phyloP scores from a whole-genome alignment of 2,888 invertebrate species.

The Orthosia cruda region DNA sequence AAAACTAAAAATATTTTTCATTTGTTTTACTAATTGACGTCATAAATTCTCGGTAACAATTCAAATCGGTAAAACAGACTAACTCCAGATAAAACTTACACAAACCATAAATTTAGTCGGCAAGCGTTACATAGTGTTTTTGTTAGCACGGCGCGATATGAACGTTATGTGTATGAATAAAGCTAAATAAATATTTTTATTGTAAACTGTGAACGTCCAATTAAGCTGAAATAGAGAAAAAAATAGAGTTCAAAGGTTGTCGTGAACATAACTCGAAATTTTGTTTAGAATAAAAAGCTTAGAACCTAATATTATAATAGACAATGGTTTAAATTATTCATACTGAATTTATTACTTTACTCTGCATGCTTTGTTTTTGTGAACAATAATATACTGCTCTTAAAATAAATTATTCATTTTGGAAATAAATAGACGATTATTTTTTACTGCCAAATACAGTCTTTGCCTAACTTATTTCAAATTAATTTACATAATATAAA shows the following conservation, averaged over 20 bases:
- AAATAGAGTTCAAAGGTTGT: constrained; percentile 10
- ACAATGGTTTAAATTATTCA: constrained; percentile 27
- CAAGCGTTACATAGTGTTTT: no score
- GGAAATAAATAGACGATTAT: constrained; percentile 19
- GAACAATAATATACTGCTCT: constrained; percentile 9
- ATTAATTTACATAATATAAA: constrained; percentile 5
- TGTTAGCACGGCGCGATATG: no score
- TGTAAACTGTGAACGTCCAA: no score
- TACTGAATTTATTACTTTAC: constrained; percentile 28
- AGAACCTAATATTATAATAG: neutral
- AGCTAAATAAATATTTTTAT: no score
- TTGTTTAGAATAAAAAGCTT: constrained; percentile 10
- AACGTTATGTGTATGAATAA: no score
- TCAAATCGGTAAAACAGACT: no score
- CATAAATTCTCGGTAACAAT: constrained; percentile 27
- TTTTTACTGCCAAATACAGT: constrained; percentile 12
- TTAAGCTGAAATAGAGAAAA: no score
- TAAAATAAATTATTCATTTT: constrained; percentile 2
- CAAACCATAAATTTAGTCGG: no score
- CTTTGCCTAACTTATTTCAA: constrained; percentile 13
- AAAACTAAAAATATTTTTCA: constrained; percentile 11
- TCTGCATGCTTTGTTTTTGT: constrained; percentile 26
- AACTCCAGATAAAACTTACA: no score
- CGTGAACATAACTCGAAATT: constrained; percentile 17
- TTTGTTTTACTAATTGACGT: constrained; percentile 30